Evolutionary conservation across 30 jellyfish, hydroid and myxozoan genomes (phyloP), one percentile per base, ranked within the genome.

Genomic region (Aurelia aurita complex sp. Pacific): DNA sequence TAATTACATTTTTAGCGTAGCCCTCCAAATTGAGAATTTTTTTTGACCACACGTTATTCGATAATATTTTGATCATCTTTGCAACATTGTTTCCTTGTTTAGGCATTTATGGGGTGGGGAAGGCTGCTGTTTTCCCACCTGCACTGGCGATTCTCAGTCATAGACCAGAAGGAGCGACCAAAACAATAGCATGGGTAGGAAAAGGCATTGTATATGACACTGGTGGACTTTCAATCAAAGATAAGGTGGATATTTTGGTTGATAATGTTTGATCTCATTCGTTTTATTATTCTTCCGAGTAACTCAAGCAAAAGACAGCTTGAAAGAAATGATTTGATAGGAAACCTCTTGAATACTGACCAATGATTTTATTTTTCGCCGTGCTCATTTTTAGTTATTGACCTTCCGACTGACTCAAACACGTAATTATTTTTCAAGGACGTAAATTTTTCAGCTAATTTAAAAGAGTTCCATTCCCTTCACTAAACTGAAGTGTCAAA

Each of bases 31-130:
- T 17, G 79, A 40, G 69, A 71, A 73, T 35, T 15, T 34, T 13
- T 18, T 34, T 73, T 6, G 19, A 17, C 12, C 10, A 13, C 29
- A 13, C 33, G 5, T 15, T 35, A 46, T 34, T 38, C 4, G 32
- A 2, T 2, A 73, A 42, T 18, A 29, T 43, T 19, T 34, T 73
- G 5, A 53, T 50, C 36, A 42, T 53, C 42, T 54, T 76, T 0
- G n/a, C 15, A 35, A 69, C 40, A 10, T 0, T 69, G 4, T 17
- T 40, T 46, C 15, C 18, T 19, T 66, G 11, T 65, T 53, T 52
- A 94, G 99, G 99, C 43, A 83, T 94, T 52, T 94, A 94, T 91
- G 99, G 99, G 4, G 99, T 94, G 51, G 99, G 99, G 32, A 94
- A 94, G 83, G 99, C 97, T 32, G 99, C 99, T 34, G 40, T 80